A percentile compares a stretch with the other conserved stretches of the same genome.
Conservation (phyloP, 2,113 vertebrate species). For the Pachycephala philippinensis region DNA sequence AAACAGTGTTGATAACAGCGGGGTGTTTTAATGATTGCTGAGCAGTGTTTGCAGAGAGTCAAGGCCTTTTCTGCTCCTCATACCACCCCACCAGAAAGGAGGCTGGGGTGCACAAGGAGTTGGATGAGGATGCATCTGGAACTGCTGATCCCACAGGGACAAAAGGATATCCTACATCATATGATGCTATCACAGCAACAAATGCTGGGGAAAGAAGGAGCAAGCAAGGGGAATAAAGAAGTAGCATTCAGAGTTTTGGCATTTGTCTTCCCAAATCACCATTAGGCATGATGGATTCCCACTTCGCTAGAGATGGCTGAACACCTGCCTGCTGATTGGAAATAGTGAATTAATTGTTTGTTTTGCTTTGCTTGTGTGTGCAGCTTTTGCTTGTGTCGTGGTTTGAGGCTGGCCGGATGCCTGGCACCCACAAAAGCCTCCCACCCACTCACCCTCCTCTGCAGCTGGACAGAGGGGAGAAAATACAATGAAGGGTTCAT, state of each 20-base stretch:
- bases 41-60: not conserved
- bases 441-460: not conserved
- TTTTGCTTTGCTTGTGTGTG: not conserved
- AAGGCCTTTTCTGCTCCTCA: not conserved
- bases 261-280: not conserved
- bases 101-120: not conserved
- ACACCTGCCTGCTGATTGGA: not conserved
- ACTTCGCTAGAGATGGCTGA: not conserved
- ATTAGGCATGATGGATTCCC: fast-evolving
- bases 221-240: fast-evolving
- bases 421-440: not conserved
- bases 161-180: not conserved
- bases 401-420: not conserved
- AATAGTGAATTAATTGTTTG: not conserved
- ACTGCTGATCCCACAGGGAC: not conserved
- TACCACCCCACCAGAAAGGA: fast-evolving
- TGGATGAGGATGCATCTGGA: fast-evolving
- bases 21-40: not conserved
- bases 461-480: not conserved
- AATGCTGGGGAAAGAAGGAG: not conserved
- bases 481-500: not conserved
- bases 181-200: not conserved
- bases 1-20: not conserved
- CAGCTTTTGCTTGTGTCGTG: not conserved
- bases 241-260: not conserved